Evolutionary conservation across 2,888 invertebrate genomes (phyloP).

Genomic region (Euplagia quadripunctaria): DNA sequence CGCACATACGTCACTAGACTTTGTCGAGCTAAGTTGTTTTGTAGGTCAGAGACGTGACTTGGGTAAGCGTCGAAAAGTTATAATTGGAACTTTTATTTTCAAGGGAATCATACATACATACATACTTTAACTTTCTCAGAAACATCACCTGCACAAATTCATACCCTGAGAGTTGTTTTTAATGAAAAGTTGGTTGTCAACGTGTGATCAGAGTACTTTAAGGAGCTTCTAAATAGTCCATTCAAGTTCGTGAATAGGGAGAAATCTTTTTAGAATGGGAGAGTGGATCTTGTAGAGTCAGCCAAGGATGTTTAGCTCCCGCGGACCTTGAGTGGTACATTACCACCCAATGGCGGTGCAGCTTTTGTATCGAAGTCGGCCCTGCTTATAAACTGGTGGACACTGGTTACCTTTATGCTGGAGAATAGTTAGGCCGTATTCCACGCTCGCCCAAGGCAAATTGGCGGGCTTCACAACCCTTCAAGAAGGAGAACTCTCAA

Average conservation of each 20-base stretch:
- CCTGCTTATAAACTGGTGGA: no score
- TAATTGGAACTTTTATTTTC: background rate
- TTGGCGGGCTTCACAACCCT: background rate
- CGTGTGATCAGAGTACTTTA: background rate
- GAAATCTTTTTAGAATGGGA: background rate
- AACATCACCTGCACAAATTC: background rate
- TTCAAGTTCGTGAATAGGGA: background rate
- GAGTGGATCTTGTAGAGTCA: background rate
- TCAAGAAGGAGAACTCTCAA: background rate
- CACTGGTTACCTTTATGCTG: no score
- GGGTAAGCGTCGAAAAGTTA: background rate
- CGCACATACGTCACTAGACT: conserved; percentile 13
- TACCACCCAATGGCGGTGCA: no score
- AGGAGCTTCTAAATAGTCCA: background rate
- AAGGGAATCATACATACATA: background rate
- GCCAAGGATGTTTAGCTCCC: no score
- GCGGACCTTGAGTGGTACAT: no score
- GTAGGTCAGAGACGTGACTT: background rate
- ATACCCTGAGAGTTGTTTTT: background rate
- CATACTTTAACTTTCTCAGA: background rate
- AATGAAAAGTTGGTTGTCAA: background rate
- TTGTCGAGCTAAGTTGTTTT: conserved; percentile 8
- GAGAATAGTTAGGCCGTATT: no score
- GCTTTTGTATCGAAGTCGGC: no score
- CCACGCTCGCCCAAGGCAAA: no score